These are phyloP conservation scores for Bucorvus abyssinicus DNA, from an alignment of 2,797 vertebrate genomes.

Conservation along the genomic window DNA sequence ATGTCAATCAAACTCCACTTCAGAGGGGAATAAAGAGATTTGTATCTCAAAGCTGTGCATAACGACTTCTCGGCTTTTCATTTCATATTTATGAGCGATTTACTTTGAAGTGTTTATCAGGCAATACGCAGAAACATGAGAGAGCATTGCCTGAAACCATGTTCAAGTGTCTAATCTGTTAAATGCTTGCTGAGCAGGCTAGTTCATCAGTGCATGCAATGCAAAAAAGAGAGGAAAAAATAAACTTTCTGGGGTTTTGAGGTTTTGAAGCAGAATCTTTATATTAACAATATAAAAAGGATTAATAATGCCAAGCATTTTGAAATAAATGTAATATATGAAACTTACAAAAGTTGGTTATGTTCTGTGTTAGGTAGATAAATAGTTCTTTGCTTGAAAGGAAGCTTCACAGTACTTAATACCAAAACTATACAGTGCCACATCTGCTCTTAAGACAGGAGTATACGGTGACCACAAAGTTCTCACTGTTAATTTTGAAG, in stretches of 20 bases:
- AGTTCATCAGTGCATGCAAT: constrained; percentile 78
- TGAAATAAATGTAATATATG: constrained; percentile 70
- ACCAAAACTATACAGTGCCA: constrained; percentile 44
- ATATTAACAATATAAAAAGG: constrained; percentile 77
- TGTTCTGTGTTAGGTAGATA: constrained; percentile 60
- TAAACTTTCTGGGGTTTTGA: constrained; percentile 76
- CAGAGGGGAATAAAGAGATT: constrained; percentile 87
- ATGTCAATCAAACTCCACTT: constrained; percentile 85
- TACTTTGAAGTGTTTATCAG: constrained; percentile 91
- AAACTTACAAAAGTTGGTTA: constrained; percentile 69
- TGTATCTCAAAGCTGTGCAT: constrained; percentile 85
- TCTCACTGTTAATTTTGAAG: constrained; percentile 22
- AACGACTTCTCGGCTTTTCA: constrained; percentile 83
- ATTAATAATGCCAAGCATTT: constrained; percentile 75
- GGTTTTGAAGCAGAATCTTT: constrained; percentile 76
- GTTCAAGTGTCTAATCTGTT: constrained; percentile 82
- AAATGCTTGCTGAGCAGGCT: constrained; percentile 80
- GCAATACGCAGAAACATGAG: constrained; percentile 82
- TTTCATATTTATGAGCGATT: constrained; percentile 87
- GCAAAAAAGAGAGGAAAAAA: constrained; percentile 76
- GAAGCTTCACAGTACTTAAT: constrained; percentile 37
- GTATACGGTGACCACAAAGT: constrained; percentile 13
- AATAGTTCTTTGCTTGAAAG: constrained; percentile 56
- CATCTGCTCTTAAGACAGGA: constrained; percentile 14
- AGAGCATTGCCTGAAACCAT: constrained; percentile 83